Evolutionary conservation across 2,113 vertebrate genomes (phyloP).

Genomic region (Silurus meridionalis): DNA sequence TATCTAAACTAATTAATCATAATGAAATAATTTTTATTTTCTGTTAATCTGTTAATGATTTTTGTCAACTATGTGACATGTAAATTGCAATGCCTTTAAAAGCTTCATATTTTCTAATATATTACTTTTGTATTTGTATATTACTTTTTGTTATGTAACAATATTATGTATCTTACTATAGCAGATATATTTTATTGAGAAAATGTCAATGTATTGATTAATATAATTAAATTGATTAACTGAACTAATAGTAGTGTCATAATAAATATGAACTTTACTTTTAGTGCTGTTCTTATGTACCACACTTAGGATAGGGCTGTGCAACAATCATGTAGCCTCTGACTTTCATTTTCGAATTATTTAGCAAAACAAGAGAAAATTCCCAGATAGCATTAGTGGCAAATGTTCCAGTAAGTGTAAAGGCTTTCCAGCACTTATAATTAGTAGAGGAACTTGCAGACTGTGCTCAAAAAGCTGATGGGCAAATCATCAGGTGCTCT

Average conservation of each 20-base stretch:
- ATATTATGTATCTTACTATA: background rate
- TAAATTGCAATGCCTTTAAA: conserved; percentile 22
- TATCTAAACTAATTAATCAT: background rate
- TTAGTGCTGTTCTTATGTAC: background rate
- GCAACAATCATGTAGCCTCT: background rate
- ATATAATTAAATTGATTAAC: background rate
- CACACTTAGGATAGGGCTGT: background rate
- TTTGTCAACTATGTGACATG: background rate
- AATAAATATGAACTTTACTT: conserved; percentile 21
- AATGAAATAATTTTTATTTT: background rate
- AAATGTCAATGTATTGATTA: background rate
- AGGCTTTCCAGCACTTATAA: background rate
- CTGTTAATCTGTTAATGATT: background rate
- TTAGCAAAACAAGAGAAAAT: background rate
- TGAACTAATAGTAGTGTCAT: background rate
- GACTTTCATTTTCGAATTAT: background rate
- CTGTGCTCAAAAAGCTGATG: background rate
- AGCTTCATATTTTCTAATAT: background rate
- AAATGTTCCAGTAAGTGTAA: background rate
- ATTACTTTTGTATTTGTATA: background rate
- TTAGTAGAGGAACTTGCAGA: background rate
- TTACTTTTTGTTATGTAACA: background rate
- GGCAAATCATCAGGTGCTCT: background rate
- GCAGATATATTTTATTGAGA: background rate
- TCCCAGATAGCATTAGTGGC: background rate